phyloP scores from a whole-genome alignment of 2,113 vertebrate genomes.

The Sialia sialis region DNA sequence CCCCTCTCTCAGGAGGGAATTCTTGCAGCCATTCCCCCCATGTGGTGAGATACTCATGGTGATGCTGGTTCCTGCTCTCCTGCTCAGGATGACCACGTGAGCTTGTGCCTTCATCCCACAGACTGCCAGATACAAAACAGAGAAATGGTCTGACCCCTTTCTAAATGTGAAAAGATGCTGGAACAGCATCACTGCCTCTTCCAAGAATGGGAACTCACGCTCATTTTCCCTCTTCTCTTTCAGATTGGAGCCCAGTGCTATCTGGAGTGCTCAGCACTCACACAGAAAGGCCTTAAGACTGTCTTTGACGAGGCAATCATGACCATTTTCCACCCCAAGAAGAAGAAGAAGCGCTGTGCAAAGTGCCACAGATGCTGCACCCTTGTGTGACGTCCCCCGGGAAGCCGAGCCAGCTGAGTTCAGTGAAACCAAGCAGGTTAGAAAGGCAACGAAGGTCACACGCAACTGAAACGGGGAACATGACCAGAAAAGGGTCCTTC shows the following conservation, averaged over 20 bases:
- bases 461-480: constrained; percentile 20
- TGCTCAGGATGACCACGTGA: neutral
- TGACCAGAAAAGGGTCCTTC: constrained; percentile 37
- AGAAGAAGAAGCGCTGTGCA: constrained; percentile 74
- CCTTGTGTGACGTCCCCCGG: constrained; percentile 68
- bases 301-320: constrained; percentile 90
- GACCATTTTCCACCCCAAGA: constrained; percentile 88
- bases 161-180: fast-evolving
- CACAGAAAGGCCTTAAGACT: constrained; percentile 87
- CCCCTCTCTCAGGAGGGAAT: neutral
- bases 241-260: constrained; percentile 90
- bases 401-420: neutral
- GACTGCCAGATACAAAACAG: neutral
- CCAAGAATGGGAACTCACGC: neutral
- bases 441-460: neutral
- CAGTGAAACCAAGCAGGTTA: neutral
- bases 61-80: neutral
- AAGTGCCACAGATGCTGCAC: constrained; percentile 75
- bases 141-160: neutral
- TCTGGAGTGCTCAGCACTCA: constrained; percentile 86
- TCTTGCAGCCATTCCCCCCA: neutral
- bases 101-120: neutral
- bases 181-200: neutral
- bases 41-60: neutral
- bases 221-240: neutral